These are phyloP conservation scores for Drosophila ezoana DNA, from an alignment of 2,888 invertebrate species.

Conservation along the genomic window DNA sequence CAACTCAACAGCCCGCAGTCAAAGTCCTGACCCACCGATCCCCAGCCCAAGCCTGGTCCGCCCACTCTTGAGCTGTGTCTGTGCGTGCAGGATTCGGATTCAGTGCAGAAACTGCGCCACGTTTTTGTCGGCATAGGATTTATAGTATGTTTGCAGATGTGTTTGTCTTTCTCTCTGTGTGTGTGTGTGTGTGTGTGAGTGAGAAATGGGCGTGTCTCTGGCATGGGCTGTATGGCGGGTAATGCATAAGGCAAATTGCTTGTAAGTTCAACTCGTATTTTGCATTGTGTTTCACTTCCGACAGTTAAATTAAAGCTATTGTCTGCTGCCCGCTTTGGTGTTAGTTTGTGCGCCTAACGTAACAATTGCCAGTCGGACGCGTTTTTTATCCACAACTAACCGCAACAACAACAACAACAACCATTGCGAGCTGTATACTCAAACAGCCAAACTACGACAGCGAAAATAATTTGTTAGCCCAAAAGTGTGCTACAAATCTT, in stretches of 20 bases:
- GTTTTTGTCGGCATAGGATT: constrained; percentile 68
- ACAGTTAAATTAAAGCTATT: constrained; percentile 82
- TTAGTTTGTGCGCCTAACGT: constrained; percentile 71
- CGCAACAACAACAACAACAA: constrained; percentile 36
- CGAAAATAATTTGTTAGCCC: constrained; percentile 75
- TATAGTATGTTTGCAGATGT: constrained; percentile 53
- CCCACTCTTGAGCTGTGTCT: constrained; percentile 9
- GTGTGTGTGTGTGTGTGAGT: constrained; percentile 28
- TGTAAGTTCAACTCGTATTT: constrained; percentile 79
- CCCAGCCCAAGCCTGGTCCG: not conserved
- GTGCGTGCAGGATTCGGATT: constrained; percentile 68
- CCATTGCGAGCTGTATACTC: constrained; percentile 8
- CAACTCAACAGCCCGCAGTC: constrained; percentile 51
- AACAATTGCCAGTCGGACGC: constrained; percentile 70
- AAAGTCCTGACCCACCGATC: constrained; percentile 24
- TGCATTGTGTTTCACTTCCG: constrained; percentile 81
- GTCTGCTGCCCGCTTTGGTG: constrained; percentile 55
- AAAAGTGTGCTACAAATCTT: constrained; percentile 67
- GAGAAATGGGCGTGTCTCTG: constrained; percentile 63
- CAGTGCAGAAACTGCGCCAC: constrained; percentile 66
- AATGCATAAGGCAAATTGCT: constrained; percentile 78
- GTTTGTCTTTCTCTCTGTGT: constrained; percentile 14
- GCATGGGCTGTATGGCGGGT: constrained; percentile 31
- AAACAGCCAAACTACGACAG: constrained; percentile 67
- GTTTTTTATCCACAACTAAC: constrained; percentile 55